Percentiles rank a stretch among this genome's conserved stretches.
Evolutionary conservation across 2,888 invertebrate genomes (phyloP).

Genomic region (Lochmaea capreae): DNA sequence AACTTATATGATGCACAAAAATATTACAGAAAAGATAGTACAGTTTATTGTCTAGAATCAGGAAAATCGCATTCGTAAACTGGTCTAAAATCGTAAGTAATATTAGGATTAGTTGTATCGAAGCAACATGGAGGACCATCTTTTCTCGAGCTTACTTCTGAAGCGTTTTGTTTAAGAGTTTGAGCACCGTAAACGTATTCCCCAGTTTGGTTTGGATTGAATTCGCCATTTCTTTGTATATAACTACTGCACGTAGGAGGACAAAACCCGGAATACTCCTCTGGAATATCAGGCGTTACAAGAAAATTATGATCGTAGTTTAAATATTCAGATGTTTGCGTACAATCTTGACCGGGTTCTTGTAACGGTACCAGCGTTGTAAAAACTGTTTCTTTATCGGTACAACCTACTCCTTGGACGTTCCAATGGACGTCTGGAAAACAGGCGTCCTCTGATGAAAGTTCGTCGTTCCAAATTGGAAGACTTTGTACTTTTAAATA

Average conservation of each 20-base stretch:
- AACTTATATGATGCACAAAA: too few relatives aligned
- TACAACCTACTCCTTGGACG: not conserved
- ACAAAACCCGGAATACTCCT: too few relatives aligned
- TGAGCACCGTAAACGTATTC: not conserved
- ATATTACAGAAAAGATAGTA: not conserved
- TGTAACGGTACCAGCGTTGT: not conserved
- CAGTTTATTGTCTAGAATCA: not conserved
- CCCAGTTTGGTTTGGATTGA: not conserved
- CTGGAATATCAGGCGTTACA: not conserved
- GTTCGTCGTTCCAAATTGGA: conserved; percentile 41
- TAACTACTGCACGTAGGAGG: not conserved
- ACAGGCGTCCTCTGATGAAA: not conserved
- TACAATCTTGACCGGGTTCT: not conserved
- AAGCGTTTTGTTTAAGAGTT: not conserved
- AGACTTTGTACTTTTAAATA: conserved; percentile 27
- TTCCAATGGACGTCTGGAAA: not conserved
- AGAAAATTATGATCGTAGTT: not conserved
- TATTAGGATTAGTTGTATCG: conserved; percentile 5
- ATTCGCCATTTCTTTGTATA: not conserved
- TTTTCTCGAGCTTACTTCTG: not conserved
- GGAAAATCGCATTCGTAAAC: conserved; percentile 6
- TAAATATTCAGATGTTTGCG: not conserved
- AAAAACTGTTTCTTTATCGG: not conserved
- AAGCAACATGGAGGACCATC: conserved; percentile 9
- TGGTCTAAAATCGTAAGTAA: conserved; percentile 8